phyloP scores from a whole-genome alignment of 2,888 invertebrate genomes.

The Tuberolachnus salignus region DNA sequence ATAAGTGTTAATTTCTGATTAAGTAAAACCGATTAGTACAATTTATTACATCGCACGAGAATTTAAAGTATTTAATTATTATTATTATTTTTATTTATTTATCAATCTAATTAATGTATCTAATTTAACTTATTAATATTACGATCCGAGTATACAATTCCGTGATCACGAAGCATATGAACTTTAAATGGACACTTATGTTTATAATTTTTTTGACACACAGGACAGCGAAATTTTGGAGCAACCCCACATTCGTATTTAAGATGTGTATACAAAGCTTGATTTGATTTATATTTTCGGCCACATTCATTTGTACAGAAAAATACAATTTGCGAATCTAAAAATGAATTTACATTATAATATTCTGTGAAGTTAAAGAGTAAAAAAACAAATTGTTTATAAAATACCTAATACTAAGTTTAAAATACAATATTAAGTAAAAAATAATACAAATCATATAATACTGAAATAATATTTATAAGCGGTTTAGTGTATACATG shows the following conservation, averaged over 20 bases:
- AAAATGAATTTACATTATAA: constrained; percentile 35
- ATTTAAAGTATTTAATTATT: too few relatives aligned
- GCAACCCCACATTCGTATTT: constrained; percentile 61
- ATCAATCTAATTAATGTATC: too few relatives aligned
- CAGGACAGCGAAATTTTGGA: constrained; percentile 61
- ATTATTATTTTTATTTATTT: too few relatives aligned
- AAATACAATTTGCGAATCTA: constrained; percentile 41
- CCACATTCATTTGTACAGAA: constrained; percentile 57
- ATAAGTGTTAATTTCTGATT: too few relatives aligned
- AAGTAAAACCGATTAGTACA: too few relatives aligned
- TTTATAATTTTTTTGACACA: constrained; percentile 62
- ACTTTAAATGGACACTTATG: constrained; percentile 60
- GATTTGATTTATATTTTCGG: constrained; percentile 58
- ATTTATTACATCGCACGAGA: too few relatives aligned
- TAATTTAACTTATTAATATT: too few relatives aligned
- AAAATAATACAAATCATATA: too few relatives aligned
- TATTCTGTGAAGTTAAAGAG: not conserved
- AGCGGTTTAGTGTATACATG: not conserved
- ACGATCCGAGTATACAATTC: constrained; percentile 28
- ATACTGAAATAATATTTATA: too few relatives aligned
- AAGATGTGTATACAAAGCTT: constrained; percentile 58
- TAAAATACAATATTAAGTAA: too few relatives aligned
- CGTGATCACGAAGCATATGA: constrained; percentile 56
- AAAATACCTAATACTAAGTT: too few relatives aligned
- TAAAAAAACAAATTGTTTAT: too few relatives aligned